Evolutionary conservation across 2,797 vertebrate genomes (phyloP).

Genomic region (Limnodromus scolopaceus): DNA sequence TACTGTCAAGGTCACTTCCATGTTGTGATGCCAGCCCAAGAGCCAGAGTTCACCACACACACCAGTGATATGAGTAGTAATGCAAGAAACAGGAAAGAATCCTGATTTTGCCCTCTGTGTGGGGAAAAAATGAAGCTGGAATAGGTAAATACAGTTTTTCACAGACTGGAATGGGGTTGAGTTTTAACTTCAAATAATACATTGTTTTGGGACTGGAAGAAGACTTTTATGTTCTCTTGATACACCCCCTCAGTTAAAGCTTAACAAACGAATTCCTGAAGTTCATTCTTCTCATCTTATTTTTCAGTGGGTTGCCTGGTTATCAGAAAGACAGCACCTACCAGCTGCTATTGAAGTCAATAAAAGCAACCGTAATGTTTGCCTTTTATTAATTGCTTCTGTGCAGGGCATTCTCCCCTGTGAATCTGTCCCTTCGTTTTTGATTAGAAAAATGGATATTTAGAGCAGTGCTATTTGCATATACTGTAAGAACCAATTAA

Average conservation of each 20-base stretch:
- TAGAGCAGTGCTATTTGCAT: not conserved
- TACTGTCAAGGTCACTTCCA: not conserved
- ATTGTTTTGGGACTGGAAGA: not conserved
- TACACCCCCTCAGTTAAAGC: not conserved
- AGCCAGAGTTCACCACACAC: not conserved
- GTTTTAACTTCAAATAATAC: not conserved
- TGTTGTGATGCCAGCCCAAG: rapidly evolving
- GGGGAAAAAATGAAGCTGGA: not conserved
- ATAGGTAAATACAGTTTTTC: not conserved
- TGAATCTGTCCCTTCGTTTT: not conserved
- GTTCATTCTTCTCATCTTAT: not conserved
- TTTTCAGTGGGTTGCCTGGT: not conserved
- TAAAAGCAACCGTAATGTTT: not conserved
- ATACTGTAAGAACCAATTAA: not conserved
- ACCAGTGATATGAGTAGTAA: rapidly evolving
- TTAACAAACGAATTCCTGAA: not conserved
- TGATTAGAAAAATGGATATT: not conserved
- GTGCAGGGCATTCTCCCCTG: not conserved
- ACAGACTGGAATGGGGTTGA: not conserved
- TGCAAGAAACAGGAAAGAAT: not conserved
- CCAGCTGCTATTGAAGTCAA: not conserved
- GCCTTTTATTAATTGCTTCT: not conserved
- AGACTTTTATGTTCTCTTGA: not conserved
- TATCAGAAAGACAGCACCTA: not conserved
- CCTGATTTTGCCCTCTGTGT: not conserved